A percentile compares a stretch with the other conserved stretches of the same genome.
Conservation (phyloP, 2,888 invertebrate genomes). For the Platycnemis pennipes region DNA sequence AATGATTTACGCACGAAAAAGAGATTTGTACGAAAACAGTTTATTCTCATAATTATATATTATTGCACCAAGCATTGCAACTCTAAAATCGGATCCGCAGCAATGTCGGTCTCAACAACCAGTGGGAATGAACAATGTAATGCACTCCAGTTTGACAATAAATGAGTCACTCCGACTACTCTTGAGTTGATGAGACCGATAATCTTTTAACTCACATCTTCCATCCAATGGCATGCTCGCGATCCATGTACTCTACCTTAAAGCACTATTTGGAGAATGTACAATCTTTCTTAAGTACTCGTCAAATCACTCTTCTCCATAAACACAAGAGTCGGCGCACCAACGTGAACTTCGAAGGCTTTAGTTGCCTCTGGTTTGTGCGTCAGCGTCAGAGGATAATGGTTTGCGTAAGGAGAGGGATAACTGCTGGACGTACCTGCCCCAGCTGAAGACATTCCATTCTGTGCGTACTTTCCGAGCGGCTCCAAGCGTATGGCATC, state of each 20-base stretch:
- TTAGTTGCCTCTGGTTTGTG: background rate
- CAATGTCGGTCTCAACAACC: background rate
- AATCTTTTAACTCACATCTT: background rate
- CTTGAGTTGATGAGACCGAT: background rate
- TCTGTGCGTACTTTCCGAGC: slow-evolving; percentile 83
- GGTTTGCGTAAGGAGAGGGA: background rate
- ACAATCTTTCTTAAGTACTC: background rate
- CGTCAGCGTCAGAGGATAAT: slow-evolving; percentile 35
- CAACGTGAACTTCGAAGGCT: slow-evolving; percentile 44
- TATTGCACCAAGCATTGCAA: background rate
- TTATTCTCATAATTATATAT: background rate
- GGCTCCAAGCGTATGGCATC: slow-evolving; percentile 85
- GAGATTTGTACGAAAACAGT: background rate
- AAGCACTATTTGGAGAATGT: background rate
- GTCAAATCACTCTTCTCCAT: slow-evolving; percentile 7
- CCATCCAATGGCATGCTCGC: background rate
- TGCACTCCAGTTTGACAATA: background rate
- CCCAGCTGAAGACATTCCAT: slow-evolving; percentile 80
- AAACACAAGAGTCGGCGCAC: slow-evolving; percentile 5
- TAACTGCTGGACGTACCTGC: slow-evolving; percentile 62
- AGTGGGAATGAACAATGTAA: background rate
- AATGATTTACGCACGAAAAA: background rate
- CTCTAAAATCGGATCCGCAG: background rate
- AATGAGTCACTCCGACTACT: background rate
- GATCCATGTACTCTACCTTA: slow-evolving; percentile 6